Conservation (phyloP, 1,140 invertebrate genomes). For the Cephus cinctus region DNA sequence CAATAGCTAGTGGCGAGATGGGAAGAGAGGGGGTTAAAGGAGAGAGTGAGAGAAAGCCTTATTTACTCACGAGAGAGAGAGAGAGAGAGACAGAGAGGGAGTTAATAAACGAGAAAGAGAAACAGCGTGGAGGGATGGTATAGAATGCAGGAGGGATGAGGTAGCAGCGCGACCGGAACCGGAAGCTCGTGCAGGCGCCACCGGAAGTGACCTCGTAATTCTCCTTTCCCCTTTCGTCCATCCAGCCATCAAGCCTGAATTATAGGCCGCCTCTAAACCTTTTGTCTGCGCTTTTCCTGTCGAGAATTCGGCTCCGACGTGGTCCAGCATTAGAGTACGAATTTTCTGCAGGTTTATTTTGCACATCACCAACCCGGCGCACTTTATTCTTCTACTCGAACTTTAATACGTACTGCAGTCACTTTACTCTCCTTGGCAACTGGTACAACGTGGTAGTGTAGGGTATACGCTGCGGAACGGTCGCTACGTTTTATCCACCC, state of each 20-base stretch:
- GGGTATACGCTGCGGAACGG: no score
- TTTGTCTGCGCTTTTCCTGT: slow-evolving; percentile 54
- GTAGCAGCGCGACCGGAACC: slow-evolving; percentile 48
- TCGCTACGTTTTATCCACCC: no score
- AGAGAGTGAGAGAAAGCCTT: neutral
- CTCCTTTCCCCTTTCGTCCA: slow-evolving; percentile 42
- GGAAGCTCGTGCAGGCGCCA: slow-evolving; percentile 55
- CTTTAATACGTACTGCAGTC: no score
- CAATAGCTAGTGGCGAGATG: neutral
- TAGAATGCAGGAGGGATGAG: slow-evolving; percentile 19
- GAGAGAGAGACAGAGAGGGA: neutral
- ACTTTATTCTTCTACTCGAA: no score
- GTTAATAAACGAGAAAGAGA: slow-evolving; percentile 6
- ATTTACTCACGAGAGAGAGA: neutral
- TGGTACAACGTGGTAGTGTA: no score
- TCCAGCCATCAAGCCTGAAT: slow-evolving; percentile 54
- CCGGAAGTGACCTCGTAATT: slow-evolving; percentile 58
- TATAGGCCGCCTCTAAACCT: slow-evolving; percentile 52
- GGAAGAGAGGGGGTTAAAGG: neutral
- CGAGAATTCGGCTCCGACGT: slow-evolving; percentile 35
- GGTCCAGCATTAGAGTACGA: no score
- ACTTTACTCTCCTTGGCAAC: no score
- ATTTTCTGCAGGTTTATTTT: no score
- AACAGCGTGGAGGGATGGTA: slow-evolving; percentile 9
- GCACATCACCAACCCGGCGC: no score